Conservation (phyloP, 2,888 invertebrate species). For the Bibio marci region DNA sequence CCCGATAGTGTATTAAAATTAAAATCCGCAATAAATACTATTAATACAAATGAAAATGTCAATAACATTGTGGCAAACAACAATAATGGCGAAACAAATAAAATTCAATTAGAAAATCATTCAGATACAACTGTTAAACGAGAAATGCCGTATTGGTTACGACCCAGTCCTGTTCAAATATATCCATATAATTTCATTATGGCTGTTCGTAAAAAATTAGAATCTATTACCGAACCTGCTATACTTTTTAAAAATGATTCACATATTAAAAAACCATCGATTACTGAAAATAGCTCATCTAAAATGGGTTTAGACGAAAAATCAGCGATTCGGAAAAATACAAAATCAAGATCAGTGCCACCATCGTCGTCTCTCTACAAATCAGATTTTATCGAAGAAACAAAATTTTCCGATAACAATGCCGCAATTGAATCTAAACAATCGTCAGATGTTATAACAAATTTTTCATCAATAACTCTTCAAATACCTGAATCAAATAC, state of each 20-base stretch:
- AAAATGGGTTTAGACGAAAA: too few relatives aligned
- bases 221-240: slow-evolving; percentile 17
- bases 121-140: not conserved
- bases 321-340: too few relatives aligned
- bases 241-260: not conserved
- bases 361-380: too few relatives aligned
- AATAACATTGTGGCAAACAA: not conserved
- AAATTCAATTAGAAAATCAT: not conserved
- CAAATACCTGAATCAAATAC: slow-evolving; percentile 15
- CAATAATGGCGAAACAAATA: not conserved
- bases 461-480: slow-evolving; percentile 17
- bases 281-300: too few relatives aligned
- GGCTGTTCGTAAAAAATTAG: slow-evolving; percentile 38
- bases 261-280: not conserved
- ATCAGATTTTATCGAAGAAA: too few relatives aligned
- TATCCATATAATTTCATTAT: slow-evolving; percentile 43
- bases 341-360: too few relatives aligned
- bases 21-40: not conserved
- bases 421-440: too few relatives aligned
- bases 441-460: slow-evolving; percentile 14
- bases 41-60: not conserved
- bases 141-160: slow-evolving; percentile 22
- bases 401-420: too few relatives aligned
- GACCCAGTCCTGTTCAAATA: slow-evolving; percentile 25
- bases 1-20: not conserved